A percentile compares a stretch with the other conserved stretches of the same genome.
phyloP scores from a whole-genome alignment of 2,888 invertebrate genomes.

The Ophion slaviceki region DNA sequence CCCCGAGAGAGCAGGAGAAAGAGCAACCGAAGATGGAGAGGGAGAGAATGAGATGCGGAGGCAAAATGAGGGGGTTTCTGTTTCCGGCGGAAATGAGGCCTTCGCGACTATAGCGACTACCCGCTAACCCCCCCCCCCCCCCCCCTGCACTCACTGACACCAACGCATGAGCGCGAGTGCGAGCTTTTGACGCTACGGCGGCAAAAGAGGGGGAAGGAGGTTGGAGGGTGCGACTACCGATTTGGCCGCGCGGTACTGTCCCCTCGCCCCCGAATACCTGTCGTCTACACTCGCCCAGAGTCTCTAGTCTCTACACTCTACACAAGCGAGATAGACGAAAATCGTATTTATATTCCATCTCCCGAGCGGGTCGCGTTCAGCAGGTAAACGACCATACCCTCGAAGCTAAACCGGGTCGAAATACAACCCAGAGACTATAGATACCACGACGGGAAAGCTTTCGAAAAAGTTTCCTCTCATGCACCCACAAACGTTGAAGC shows the following conservation, averaged over 20 bases:
- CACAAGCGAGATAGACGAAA: slow-evolving; percentile 70
- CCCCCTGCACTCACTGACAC: not conserved
- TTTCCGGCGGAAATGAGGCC: slow-evolving; percentile 82
- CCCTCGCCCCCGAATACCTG: slow-evolving; percentile 55
- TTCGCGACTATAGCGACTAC: slow-evolving; percentile 73
- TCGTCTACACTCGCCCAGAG: slow-evolving; percentile 45
- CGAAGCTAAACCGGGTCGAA: slow-evolving; percentile 32
- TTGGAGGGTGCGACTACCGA: slow-evolving; percentile 30
- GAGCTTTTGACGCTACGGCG: not conserved
- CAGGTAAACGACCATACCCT: slow-evolving; percentile 72
- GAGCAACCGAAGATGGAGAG: not conserved
- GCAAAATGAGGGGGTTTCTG: slow-evolving; percentile 73
- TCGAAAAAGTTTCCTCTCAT: not conserved
- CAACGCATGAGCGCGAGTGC: too few relatives aligned
- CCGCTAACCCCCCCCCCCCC: slow-evolving; percentile 44
- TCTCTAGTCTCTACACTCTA: not conserved
- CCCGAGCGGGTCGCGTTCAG: slow-evolving; percentile 66
- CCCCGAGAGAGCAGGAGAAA: slow-evolving; percentile 16
- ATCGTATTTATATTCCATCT: slow-evolving; percentile 82
- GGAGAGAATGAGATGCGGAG: not conserved
- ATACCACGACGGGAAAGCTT: slow-evolving; percentile 8
- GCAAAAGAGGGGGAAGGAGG: not conserved
- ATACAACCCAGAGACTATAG: not conserved
- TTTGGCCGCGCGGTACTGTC: slow-evolving; percentile 58
- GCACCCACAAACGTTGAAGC: slow-evolving; percentile 5